These are phyloP conservation scores for Mesocentrotus franciscanus DNA, from an alignment of 53 echinoderm and acorn worm species.

Conservation along the genomic window DNA sequence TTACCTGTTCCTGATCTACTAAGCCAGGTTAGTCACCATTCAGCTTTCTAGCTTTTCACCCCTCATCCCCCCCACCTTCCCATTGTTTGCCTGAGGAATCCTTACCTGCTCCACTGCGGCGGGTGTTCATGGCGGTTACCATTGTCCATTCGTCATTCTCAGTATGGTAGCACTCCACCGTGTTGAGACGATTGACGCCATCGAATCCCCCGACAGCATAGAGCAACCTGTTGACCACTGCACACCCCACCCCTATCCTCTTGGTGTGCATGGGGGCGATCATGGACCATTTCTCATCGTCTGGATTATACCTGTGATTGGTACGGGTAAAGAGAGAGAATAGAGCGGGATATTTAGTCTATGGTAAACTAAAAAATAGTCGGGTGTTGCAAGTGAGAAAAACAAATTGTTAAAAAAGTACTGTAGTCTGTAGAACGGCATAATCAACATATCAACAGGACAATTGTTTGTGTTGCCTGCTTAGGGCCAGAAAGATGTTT, in stretches of 20 bases:
- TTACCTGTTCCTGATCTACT: no score
- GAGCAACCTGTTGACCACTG: constrained; percentile 91
- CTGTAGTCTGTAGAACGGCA: no score
- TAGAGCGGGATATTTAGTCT: background rate
- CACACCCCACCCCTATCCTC: constrained; percentile 92
- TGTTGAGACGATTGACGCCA: constrained; percentile 80
- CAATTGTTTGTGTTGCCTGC: no score
- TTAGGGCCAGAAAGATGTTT: no score
- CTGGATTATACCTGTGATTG: constrained; percentile 83
- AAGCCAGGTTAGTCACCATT: no score
- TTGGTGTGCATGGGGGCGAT: constrained; percentile 89
- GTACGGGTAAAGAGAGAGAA: background rate
- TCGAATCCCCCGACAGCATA: constrained; percentile 98
- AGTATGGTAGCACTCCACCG: constrained; percentile 95
- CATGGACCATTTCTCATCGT: constrained; percentile 89
- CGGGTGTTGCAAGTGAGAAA: no score
- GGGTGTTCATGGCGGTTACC: constrained; percentile 88
- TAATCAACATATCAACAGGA: no score
- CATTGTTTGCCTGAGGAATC: background rate
- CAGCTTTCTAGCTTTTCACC: no score
- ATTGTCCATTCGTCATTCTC: constrained; percentile 91
- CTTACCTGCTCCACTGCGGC: constrained; percentile 95
- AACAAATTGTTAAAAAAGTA: no score
- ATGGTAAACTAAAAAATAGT: no score
- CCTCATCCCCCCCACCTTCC: background rate